Base-by-base conservation (phyloP, 2,113 vertebrate genomes). In the Semnornis frantzii region DNA sequence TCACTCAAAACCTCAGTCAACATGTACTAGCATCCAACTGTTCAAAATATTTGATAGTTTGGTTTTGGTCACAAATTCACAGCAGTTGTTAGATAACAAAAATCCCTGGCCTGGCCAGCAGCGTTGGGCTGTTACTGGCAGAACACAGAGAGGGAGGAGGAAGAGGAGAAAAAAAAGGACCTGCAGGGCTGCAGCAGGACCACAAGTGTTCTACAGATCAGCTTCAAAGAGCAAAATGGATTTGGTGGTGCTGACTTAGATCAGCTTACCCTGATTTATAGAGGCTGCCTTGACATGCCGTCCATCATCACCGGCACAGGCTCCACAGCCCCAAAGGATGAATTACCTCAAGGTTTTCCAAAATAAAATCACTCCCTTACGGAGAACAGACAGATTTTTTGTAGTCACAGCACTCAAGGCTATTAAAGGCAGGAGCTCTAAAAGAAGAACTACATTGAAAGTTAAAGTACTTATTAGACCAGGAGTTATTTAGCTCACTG, bases 141-240 rank as follows among this genome's bases (percentile, higher is more conserved):
- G 62, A 15, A 76, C 31, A 14, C 54, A 77, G 33, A 59, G 24
- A 55, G 19, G 8, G 33, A 85, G n/a, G 31, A 84, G 39, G 28
- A 84, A 37, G 34, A 74, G 23, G 33, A 46, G 28, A 23, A 64
- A 23, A 44, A 58, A 79, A 75, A 69, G 15, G 25, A 54, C 10
- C 24, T 28, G 54, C 54, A 55, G 54, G 54, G 54, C 54, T 27
- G 54, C 54, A 55, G 54, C 8, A n/a, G 44, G 44, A 74, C 31
- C 46, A 17, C 9, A 16, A 9, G 1, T 3, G 10, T 69, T 34
- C n/a, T 23, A 25, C 11, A 19, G 18, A 70, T 21, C 0, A 0
- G 25, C 24, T 60, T 73, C 10, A 24, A 42, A 85, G 27, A 34
- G 20, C 21, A 15, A 70, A 90, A 52, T 0, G 0, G 24, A 24